Base-by-base conservation (phyloP, 1,140 invertebrate genomes). In the Hormaphis cornu region DNA sequence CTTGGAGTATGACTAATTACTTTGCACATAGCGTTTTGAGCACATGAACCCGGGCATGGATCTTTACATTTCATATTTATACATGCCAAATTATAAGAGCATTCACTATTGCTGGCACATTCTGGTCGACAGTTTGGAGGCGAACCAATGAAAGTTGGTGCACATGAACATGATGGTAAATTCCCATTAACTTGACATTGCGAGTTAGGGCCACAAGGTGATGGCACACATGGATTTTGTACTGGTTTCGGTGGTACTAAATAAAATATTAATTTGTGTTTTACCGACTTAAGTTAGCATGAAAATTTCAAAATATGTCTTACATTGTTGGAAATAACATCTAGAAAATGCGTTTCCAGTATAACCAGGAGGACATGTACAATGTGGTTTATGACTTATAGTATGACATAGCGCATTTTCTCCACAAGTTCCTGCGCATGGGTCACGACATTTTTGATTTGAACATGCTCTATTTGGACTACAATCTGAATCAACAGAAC, bases 371-470 rank as follows among this genome's bases (percentile, higher is more conserved):
- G 81, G 80, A 73, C 86, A 87, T 71, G 81, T 84, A 76, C 87
- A 88, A 71, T 85, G 82, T 24, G 84, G 83, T 74, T 84, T 85
- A 71, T 85, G 84, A 73, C 84, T 84, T 4, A 83, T 77, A 3
- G 87, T 85, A 73, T 83, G 80, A 75, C 89, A 91, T 63, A 84
- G 81, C 1, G 88, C 84, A 74, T 84, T 83, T 7, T 83, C 77
- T 16, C 90, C 90, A 77, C 90, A 93, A 10, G 85, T 83, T 59
- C 87, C 87, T 8, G 83, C 81, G 72, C 90, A 92, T 12, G 89
- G 89, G 75, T 91, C 85, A 40, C 82, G 80, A 74, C 90, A 91
- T 80, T 88, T 88, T 74, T 89, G 83, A 77, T 89, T 87, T 18
- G 87, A 81, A 76, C 89, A 91, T 1, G 87, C 86, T 75, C 85